Evolutionary conservation across 2,888 invertebrate species (phyloP), one percentile per base, ranked within the genome.

Genomic region (Rhopalosiphum nymphaeae): DNA sequence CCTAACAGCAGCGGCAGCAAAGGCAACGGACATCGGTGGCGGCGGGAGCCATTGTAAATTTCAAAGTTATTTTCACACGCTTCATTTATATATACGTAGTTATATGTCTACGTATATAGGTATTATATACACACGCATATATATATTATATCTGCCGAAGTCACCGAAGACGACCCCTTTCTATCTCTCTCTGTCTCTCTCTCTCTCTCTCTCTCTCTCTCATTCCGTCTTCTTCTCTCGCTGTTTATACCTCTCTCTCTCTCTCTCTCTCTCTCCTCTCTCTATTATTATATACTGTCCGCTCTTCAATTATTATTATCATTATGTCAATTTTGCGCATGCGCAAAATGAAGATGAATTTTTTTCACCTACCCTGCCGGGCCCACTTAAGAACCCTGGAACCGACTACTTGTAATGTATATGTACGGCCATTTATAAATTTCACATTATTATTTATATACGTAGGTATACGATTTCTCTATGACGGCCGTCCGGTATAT

Each of bases 11-110:
- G 53, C n/a, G 42, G 84, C 90, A 86, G 91, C 86, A 92, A 86
- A 86, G 78, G 78, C 78, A 78, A 78, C 78, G 78, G 36, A 49
- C 90, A 67, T 53, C 53, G 53, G 84, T 86, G 93, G 89, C 92
- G 92, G 92, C 88, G 91, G 90, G 94, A 94, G 90, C 94, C 86
- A 94, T 90, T 94, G 94, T 91, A 91, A 86, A 94, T 94, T 94
- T 90, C 90, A 94, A 94, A 94, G 94, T 94, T 91, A 94, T 94
- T 94, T 94, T 94, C 94, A 94, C 94, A 94, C 94, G 94, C 89
- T 94, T 94, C 61, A 86, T 86, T 87, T 53, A 57, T 84, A 78
- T 49, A 67, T 49, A 13, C 49, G 25, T 7, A 57, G 16, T 36
- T 78, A 78, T 78, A 78, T 36, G 78, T 78, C 78, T 78, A 42